Evolutionary conservation across 1,140 invertebrate genomes (phyloP).

Genomic region (Neuroterus valhalla): DNA sequence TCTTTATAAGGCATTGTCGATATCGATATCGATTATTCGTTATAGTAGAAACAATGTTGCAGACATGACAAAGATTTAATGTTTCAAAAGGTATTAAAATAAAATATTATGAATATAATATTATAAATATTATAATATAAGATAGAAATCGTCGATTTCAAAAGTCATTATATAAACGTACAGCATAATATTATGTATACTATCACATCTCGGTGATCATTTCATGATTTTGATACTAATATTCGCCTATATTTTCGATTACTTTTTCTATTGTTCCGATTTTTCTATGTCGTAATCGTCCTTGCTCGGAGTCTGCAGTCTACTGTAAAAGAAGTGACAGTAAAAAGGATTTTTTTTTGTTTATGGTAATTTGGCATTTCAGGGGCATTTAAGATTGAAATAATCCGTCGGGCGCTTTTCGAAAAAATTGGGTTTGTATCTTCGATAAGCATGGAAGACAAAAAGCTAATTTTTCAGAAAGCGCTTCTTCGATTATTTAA

Average conservation of each 20-base stretch:
- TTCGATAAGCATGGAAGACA: too few relatives aligned
- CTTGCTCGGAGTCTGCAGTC: slow-evolving; percentile 12
- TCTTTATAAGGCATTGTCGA: slow-evolving; percentile 29
- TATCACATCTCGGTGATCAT: slow-evolving; percentile 13
- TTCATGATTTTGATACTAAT: slow-evolving; percentile 42
- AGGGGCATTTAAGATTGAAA: too few relatives aligned
- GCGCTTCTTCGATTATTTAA: too few relatives aligned
- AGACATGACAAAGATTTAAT: slow-evolving; percentile 41
- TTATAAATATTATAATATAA: slow-evolving; percentile 31
- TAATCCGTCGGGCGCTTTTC: too few relatives aligned
- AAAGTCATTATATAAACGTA: slow-evolving; percentile 34
- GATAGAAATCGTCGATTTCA: slow-evolving; percentile 35
- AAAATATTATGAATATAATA: slow-evolving; percentile 33
- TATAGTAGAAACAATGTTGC: slow-evolving; percentile 25
- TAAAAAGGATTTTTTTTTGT: too few relatives aligned
- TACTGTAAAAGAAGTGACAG: not conserved
- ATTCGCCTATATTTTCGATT: slow-evolving; percentile 28
- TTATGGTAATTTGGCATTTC: too few relatives aligned
- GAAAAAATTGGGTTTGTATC: too few relatives aligned
- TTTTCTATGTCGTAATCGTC: slow-evolving; percentile 25
- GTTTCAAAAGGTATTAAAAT: slow-evolving; percentile 38
- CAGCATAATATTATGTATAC: not conserved
- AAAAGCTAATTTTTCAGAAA: too few relatives aligned
- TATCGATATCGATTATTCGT: slow-evolving; percentile 29
- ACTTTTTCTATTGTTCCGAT: slow-evolving; percentile 17